Base-by-base conservation (phyloP, 2,113 vertebrate species). In the Engystomops pustulosus region DNA sequence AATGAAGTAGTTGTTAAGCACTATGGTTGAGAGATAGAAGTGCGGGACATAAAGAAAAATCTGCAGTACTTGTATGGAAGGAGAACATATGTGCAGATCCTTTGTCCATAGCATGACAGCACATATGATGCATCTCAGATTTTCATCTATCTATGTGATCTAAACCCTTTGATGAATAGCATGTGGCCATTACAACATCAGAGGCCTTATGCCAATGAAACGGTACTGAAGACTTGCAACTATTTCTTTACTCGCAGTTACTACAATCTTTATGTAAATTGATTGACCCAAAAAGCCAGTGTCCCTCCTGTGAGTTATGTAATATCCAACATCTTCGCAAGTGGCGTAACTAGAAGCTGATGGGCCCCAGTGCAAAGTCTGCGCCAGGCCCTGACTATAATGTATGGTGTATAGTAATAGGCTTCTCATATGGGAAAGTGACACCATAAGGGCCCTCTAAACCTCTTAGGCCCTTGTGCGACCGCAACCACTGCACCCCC, bases 11-110 rank as follows among this genome's bases (percentile, higher is more conserved):
- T n/a, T n/a, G n/a, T n/a, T n/a, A n/a, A n/a, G n/a, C n/a, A n/a
- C n/a, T n/a, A n/a, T n/a, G n/a, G n/a, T n/a, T n/a, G n/a, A n/a
- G n/a, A n/a, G n/a, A n/a, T n/a, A n/a, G n/a, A n/a, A n/a, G n/a
- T n/a, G n/a, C n/a, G n/a, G n/a, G 9, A 77, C 18, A 51, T 36
- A n/a, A 14, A 55, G 17, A 32, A 36, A 77, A 36, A 38, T 3
- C 18, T 23, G 30, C 14, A 77, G 20, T 77, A 38, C 72, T 32
- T 53, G 58, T 32, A 88, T 90, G 86, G 85, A 89, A 86, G 86
- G 81, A 87, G 85, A 89, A 86, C 85, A 70, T 80, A 69, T 86
- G 87, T 85, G 30, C 55, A 81, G 41, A 71, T 55, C 18, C 6
- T 12, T 45, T 77, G 32, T 11, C 36, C 34, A 36, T 69, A 70